phyloP scores from a whole-genome alignment of 2,797 vertebrate species.

The Lerista edwardsae region DNA sequence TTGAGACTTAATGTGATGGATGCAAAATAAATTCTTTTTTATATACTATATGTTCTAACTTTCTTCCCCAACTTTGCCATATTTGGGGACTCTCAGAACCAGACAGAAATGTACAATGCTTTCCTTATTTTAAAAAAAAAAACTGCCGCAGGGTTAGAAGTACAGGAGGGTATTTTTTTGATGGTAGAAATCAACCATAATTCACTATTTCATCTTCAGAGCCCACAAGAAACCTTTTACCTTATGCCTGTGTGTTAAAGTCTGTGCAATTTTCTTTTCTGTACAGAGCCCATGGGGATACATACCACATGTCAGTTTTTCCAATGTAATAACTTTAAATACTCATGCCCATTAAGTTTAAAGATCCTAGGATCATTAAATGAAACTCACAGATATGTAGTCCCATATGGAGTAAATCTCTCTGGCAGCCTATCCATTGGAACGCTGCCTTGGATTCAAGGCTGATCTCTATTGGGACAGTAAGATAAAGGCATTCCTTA shows the following conservation, averaged over 20 bases:
- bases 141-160: neutral
- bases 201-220: slow-evolving; percentile 33
- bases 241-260: neutral
- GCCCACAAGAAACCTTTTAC: slow-evolving; percentile 13
- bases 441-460: slow-evolving; percentile 52
- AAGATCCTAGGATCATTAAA: slow-evolving; percentile 60
- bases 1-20: neutral
- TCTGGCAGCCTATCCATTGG: slow-evolving; percentile 40
- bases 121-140: neutral
- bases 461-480: slow-evolving; percentile 44
- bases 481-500: slow-evolving; percentile 43
- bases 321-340: slow-evolving; percentile 52
- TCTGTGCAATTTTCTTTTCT: slow-evolving; percentile 9
- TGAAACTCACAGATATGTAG: slow-evolving; percentile 48
- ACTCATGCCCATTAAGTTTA: slow-evolving; percentile 53
- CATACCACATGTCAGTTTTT: slow-evolving; percentile 40
- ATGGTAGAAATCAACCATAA: slow-evolving; percentile 12
- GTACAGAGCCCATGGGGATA: slow-evolving; percentile 11
- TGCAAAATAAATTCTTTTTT: neutral
- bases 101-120: neutral
- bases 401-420: slow-evolving; percentile 48
- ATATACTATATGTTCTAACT: neutral
- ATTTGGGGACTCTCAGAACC: neutral
- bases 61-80: neutral
- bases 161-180: neutral